These are phyloP conservation scores for Amblyopsis hoosieri DNA, from an alignment of 2,797 vertebrate genomes.

Conservation along the genomic window DNA sequence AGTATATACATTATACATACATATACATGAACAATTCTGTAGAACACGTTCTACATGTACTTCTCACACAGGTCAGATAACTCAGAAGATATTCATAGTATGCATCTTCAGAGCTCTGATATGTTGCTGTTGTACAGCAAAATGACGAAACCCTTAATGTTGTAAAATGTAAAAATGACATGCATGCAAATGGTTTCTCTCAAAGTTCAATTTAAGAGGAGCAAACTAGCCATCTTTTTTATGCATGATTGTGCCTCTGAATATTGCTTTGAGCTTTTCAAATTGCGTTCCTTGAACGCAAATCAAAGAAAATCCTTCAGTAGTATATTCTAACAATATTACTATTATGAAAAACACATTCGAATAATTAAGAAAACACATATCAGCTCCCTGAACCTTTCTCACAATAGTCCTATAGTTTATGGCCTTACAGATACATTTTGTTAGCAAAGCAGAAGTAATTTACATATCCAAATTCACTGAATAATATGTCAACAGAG, in stretches of 20 bases:
- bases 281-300: conserved; percentile 56
- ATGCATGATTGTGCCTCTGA: conserved; percentile 59
- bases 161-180: too few species aligned
- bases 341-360: conserved; percentile 53
- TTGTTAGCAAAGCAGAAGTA: neutral
- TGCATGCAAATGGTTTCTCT: conserved; percentile 42
- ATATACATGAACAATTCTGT: too few species aligned
- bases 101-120: too few species aligned
- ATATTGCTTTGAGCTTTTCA: conserved; percentile 58
- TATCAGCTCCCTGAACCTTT: conserved; percentile 30
- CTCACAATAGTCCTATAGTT: conserved; percentile 14
- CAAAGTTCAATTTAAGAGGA: conserved; percentile 60
- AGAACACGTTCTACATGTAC: neutral
- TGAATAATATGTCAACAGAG: too few species aligned
- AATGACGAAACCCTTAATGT: neutral
- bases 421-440: conserved; percentile 20
- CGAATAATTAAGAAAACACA: conserved; percentile 48
- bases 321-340: conserved; percentile 21
- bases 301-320: conserved; percentile 48
- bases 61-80: conserved; percentile 21
- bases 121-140: neutral
- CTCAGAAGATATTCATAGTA: too few species aligned
- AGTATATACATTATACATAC: too few species aligned
- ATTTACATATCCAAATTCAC: neutral
- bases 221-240: conserved; percentile 61